Base-by-base conservation (phyloP, 2,888 invertebrate species). In the Iselma pallidipennis region DNA sequence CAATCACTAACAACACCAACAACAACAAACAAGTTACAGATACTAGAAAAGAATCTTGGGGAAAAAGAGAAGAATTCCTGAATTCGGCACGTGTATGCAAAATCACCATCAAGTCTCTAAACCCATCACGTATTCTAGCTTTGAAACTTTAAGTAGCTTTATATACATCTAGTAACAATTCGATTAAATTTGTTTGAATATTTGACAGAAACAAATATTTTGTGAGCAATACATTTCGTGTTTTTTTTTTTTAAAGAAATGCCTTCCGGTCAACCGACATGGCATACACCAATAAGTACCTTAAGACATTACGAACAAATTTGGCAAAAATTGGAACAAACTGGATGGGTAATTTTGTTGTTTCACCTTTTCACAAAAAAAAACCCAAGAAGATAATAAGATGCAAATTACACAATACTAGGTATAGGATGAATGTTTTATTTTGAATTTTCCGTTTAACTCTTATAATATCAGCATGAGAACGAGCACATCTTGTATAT, bases 261-360 rank as follows among this genome's bases (percentile, higher is more conserved):
- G 21, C 10, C 42, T 21, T 14, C 12, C 0, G 54, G 55, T 21
- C 25, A 61, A 63, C 73, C 63, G 19, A 62, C 68, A 57, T 78
- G 74, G 74, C 66, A 65, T 31, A 78, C 76, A 0, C 76, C 77
- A 2, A 63, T 72, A 26, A 72, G 73, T 6, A 58, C 61, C 2
- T 59, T 74, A 57, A 73, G 70, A 66, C 72, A 72, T 53, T 66
- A 64, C 37, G 64, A 74, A 55, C 66, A 73, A 63, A 68, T 69
- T 25, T 71, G 65, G 66, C 51, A 57, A 14, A 74, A 67, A 65
- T 65, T 77, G 5, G 78, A 78, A 55, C 68, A 66, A n/a, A 69
- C 63, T n/a, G 68, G 72, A 45, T 74, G 74, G 74, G 76, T 75
- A 63, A 67, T 9, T 21, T 42, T 12, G 21, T 21, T 42, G 2